Evolutionary conservation across 1,140 invertebrate genomes (phyloP).

Genomic region (Scaptomyza hsui): DNA sequence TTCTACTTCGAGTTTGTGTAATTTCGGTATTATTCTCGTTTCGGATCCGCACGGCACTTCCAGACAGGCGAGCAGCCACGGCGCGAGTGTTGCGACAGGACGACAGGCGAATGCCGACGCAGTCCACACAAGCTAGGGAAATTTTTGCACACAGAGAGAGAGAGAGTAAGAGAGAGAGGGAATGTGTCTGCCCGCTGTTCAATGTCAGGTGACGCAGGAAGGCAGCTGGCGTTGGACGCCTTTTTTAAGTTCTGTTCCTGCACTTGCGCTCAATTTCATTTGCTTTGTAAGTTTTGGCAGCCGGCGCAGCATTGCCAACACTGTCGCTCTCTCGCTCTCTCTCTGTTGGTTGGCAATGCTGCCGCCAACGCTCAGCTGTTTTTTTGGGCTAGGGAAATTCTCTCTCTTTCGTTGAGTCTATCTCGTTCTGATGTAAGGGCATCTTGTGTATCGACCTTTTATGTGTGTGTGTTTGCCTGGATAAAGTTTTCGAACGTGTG

Average conservation of each 20-base stretch:
- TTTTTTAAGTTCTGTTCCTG: conserved; percentile 46
- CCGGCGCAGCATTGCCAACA: conserved; percentile 76
- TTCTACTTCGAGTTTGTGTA: conserved; percentile 26
- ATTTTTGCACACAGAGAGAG: conserved; percentile 50
- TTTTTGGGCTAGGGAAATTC: conserved; percentile 67
- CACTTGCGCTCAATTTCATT: conserved; percentile 60
- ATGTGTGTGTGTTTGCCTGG: conserved; percentile 69
- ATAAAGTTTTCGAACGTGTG: conserved; percentile 55
- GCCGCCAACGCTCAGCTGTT: conserved; percentile 63
- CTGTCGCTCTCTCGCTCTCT: not conserved
- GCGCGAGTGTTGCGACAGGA: conserved; percentile 67
- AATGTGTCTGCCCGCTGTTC: conserved; percentile 56
- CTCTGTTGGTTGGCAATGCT: conserved; percentile 52
- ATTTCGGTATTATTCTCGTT: conserved; percentile 12
- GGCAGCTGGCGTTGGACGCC: conserved; percentile 17
- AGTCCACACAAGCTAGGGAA: conserved; percentile 66
- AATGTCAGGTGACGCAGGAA: conserved; percentile 80
- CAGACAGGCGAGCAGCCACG: conserved; percentile 74
- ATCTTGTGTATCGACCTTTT: conserved; percentile 78
- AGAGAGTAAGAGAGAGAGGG: conserved; percentile 13
- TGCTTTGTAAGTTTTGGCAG: conserved; percentile 43
- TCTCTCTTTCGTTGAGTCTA: conserved; percentile 4
- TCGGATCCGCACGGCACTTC: conserved; percentile 74
- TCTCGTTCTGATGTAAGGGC: conserved; percentile 59
- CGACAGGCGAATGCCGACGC: conserved; percentile 62